These are phyloP conservation scores for Falco naumanni DNA, from an alignment of 2,797 vertebrate genomes.

Conservation along the genomic window DNA sequence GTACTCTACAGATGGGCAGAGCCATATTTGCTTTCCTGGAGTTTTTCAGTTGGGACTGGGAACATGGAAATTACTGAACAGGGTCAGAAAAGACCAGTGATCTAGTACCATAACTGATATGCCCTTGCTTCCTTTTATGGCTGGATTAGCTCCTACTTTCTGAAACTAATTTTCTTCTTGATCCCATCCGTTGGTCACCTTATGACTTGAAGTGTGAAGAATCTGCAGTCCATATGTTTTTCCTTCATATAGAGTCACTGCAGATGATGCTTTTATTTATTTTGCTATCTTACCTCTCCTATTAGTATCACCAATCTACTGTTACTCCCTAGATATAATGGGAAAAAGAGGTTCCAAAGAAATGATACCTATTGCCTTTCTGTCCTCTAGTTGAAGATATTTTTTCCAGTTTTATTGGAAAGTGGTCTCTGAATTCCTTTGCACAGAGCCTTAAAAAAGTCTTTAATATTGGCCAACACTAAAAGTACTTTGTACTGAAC, in stretches of 20 bases:
- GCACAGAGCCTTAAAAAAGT: not conserved
- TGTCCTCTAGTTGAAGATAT: not conserved
- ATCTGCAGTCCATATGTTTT: not conserved
- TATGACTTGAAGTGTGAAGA: not conserved
- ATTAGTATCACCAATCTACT: not conserved
- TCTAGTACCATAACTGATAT: not conserved
- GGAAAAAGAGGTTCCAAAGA: not conserved
- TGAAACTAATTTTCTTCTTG: not conserved
- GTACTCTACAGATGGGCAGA: not conserved
- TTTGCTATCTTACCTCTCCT: not conserved
- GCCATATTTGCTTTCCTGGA: not conserved
- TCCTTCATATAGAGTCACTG: not conserved
- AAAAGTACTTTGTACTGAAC: not conserved
- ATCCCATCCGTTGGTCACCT: not conserved
- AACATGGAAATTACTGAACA: not conserved
- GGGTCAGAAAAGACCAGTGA: not conserved
- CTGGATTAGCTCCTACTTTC: not conserved
- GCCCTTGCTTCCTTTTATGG: not conserved
- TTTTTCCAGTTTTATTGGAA: conserved; percentile 1
- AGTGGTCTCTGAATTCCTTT: not conserved
- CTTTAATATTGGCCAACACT: not conserved
- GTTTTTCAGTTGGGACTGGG: not conserved
- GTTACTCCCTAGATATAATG: not conserved
- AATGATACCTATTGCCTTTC: not conserved
- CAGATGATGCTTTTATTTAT: not conserved